Evolutionary conservation across 2,113 vertebrate species (phyloP).

Genomic region (Rissa tridactyla): DNA sequence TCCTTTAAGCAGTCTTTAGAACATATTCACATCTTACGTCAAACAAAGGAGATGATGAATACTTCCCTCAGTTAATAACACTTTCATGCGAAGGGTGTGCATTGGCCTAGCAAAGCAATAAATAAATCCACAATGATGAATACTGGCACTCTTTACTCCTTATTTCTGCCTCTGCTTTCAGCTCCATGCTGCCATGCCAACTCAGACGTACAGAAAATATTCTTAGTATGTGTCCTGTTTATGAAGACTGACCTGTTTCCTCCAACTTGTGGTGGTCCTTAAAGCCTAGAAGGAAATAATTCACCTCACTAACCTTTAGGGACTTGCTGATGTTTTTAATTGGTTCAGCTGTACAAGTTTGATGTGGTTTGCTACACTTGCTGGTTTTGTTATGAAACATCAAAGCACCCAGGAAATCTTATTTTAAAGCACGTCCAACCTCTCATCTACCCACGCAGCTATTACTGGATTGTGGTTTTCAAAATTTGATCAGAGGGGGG

Average conservation of each 20-base stretch:
- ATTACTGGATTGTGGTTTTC: neutral
- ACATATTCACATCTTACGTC: neutral
- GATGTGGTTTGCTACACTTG: constrained; percentile 50
- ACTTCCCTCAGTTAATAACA: constrained; percentile 14
- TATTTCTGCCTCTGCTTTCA: neutral
- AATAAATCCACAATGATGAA: neutral
- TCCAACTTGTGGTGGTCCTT: neutral
- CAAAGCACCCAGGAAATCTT: constrained; percentile 12
- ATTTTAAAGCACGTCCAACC: neutral
- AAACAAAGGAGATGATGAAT: constrained; percentile 32
- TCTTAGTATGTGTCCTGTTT: neutral
- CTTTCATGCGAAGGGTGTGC: neutral
- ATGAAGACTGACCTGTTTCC: neutral
- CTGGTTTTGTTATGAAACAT: constrained; percentile 17
- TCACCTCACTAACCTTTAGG: neutral
- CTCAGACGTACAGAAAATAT: neutral
- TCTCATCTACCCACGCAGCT: constrained; percentile 24
- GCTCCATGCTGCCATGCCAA: neutral
- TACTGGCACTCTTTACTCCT: neutral
- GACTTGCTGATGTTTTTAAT: constrained; percentile 30
- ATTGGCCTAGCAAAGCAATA: constrained; percentile 6
- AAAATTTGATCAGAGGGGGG: neutral
- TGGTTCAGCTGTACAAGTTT: neutral
- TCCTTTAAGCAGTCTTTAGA: constrained; percentile 32
- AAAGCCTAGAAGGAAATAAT: neutral